Percentiles rank a stretch among this genome's conserved stretches.
Conservation (phyloP, 2,888 invertebrate species). For the Mythimna albipuncta region DNA sequence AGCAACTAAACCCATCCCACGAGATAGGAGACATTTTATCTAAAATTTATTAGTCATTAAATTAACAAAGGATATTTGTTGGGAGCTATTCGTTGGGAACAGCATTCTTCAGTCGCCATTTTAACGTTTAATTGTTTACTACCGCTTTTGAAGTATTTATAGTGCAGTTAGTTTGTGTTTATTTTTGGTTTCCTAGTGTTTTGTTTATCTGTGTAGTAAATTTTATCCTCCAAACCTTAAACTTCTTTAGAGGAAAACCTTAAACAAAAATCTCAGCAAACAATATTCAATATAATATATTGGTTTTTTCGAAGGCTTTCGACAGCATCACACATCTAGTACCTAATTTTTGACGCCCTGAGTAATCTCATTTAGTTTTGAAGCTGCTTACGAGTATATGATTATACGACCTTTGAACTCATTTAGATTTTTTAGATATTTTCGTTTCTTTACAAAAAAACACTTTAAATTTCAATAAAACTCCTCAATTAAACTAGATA, state of each 20-base stretch:
- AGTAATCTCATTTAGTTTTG: too few species aligned
- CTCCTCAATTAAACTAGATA: not conserved
- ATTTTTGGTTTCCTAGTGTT: conserved; percentile 17
- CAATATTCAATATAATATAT: not conserved
- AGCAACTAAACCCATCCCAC: conserved; percentile 32
- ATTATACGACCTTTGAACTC: too few species aligned
- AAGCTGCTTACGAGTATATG: too few species aligned
- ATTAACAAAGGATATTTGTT: conserved; percentile 56
- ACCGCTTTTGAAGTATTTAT: conserved; percentile 46
- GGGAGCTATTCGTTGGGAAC: conserved; percentile 49
- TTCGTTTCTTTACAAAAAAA: too few species aligned
- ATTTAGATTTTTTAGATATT: too few species aligned
- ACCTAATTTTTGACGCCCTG: too few species aligned
- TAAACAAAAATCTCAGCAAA: not conserved
- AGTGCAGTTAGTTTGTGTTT: conserved; percentile 38
- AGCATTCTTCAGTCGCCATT: conserved; percentile 55
- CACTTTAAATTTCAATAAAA: not conserved
- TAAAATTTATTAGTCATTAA: conserved; percentile 67
- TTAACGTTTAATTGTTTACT: conserved; percentile 55
- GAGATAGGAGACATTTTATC: conserved; percentile 58
- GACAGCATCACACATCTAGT: too few species aligned
- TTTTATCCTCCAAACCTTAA: not conserved
- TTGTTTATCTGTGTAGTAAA: not conserved
- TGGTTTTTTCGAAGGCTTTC: too few species aligned
- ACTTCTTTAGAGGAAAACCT: not conserved